Base-by-base conservation (phyloP, 2,113 vertebrate species). In the Pongo abelii region DNA sequence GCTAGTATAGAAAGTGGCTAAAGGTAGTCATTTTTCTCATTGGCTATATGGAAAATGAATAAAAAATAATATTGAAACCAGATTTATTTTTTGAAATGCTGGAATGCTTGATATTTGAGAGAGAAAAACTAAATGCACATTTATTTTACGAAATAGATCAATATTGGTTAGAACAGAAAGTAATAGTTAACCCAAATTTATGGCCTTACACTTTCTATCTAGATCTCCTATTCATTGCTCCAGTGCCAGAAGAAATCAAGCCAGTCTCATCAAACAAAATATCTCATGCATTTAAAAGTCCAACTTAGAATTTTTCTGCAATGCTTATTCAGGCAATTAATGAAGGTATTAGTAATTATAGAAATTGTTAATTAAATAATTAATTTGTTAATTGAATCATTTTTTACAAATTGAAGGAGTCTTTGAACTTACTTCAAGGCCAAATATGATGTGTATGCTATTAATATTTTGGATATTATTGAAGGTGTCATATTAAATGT, bases 161-260 rank as follows among this genome's bases (percentile, higher is more conserved):
- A 57, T 72, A 38, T 23, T 4, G 12, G 25, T 72, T 57, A 57
- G 55, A 22, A 57, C 8, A 46, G 55, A 92, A 70, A n/a, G 8
- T 32, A 32, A 14, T 20, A 84, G 8, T 10, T 20, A 52, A n/a
- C 27, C 46, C n/a, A 17, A 52, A 52, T 12, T 52, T 23, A 12
- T 0, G 6, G 20, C 9, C 5, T 6, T 38, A 50, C 3, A 9
- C 1, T 69, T 69, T 55, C 27, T 46, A 20, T 43, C 50, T 52
- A 6, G 8, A n/a, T 14, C 27, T 38, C 3, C 1, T 16, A 25
- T 77, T 40, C n/a, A 55, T 2, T 35, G 4, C 22, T 2, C 16
- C 48, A 7, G 59, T 4, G 9, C 30, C 79, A 43, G 9, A 35
- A 23, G 74, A 77, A 27, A n/a, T 20, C 46, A 86, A 78, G 30